Percentiles rank a stretch among this genome's conserved stretches.
These are phyloP conservation scores for Megalops cyprinoides DNA, from an alignment of 2,797 vertebrate genomes.

Conservation along the genomic window DNA sequence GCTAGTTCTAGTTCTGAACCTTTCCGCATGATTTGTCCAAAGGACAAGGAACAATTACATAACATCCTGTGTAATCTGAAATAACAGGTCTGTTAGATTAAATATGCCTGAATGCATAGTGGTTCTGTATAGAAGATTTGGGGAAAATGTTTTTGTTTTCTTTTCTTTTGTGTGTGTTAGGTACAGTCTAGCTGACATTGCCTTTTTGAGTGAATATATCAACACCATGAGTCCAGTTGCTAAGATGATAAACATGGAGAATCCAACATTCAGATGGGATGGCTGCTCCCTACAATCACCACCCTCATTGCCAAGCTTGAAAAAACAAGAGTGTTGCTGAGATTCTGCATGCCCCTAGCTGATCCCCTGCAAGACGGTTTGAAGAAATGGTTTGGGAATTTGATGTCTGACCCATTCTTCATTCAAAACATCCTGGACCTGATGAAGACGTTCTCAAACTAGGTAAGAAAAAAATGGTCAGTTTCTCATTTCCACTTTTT, in stretches of 20 bases:
- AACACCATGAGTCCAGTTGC: slow-evolving; percentile 33
- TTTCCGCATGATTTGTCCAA: background rate
- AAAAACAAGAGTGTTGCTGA: slow-evolving; percentile 11
- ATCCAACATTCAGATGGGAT: slow-evolving; percentile 21
- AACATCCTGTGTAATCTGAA: background rate
- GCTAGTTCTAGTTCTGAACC: background rate
- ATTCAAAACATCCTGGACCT: slow-evolving; percentile 34
- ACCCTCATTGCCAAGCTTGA: background rate
- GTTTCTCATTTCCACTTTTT: no score
- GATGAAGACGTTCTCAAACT: slow-evolving; percentile 24
- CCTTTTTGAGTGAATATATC: slow-evolving; percentile 29
- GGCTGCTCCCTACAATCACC: background rate
- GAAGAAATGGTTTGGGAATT: slow-evolving; percentile 9
- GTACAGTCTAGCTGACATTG: slow-evolving; percentile 27
- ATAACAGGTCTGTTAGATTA: background rate
- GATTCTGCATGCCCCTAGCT: slow-evolving; percentile 27
- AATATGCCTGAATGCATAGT: background rate
- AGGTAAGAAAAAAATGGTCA: background rate
- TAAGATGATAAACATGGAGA: slow-evolving; percentile 25
- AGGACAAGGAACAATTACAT: background rate
- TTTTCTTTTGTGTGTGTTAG: background rate
- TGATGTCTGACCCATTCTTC: slow-evolving; percentile 32
- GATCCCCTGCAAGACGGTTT: slow-evolving; percentile 11
- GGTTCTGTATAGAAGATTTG: background rate
- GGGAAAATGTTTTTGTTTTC: background rate